Evolutionary conservation across 2,113 vertebrate species (phyloP).

Genomic region (Protobothrops flavoviridis): DNA sequence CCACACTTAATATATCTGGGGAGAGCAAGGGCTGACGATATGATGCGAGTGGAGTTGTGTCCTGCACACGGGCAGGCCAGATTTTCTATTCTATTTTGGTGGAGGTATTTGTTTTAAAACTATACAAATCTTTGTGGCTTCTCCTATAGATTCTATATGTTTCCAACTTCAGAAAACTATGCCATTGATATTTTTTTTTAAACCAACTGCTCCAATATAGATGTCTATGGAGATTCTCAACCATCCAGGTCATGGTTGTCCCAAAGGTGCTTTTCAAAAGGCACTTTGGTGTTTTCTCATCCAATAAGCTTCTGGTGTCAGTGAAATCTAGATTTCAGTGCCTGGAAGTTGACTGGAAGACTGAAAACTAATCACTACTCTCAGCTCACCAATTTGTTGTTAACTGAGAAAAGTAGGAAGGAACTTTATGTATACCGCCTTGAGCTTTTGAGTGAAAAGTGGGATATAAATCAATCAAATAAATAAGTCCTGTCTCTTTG

Average conservation of each 20-base stretch:
- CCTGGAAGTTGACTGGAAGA: neutral
- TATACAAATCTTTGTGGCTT: neutral
- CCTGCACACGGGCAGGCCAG: neutral
- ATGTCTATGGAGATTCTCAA: neutral
- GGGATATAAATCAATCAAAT: neutral
- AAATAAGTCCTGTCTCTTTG: neutral
- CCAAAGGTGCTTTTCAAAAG: neutral
- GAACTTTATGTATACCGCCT: neutral
- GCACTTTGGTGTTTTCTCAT: neutral
- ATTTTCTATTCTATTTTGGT: neutral
- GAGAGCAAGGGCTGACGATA: neutral
- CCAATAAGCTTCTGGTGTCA: neutral
- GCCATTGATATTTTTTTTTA: neutral
- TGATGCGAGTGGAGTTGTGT: neutral
- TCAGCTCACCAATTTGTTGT: neutral
- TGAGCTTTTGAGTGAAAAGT: neutral
- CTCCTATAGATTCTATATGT: neutral
- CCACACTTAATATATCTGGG: neutral
- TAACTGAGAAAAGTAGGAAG: neutral
- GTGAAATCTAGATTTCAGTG: neutral
- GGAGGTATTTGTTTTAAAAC: neutral
- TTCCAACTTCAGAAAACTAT: neutral
- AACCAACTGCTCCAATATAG: neutral
- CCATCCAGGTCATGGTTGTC: neutral
- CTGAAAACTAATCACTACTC: neutral